Conservation (phyloP, 2,113 vertebrate species). For the Cyanoderma ruficeps region DNA sequence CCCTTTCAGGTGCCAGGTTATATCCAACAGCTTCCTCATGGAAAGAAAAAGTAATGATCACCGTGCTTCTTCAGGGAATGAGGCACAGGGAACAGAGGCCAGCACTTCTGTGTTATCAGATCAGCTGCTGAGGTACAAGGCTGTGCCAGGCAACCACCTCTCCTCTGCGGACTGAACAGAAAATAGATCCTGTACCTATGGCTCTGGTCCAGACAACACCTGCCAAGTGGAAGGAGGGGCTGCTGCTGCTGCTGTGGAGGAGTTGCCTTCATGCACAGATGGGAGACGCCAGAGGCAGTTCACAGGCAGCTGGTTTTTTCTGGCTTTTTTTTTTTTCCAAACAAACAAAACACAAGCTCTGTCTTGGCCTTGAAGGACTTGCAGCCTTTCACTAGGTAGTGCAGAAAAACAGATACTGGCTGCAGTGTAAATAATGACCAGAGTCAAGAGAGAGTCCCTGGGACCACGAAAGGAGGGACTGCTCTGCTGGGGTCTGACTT, state of each 20-base stretch:
- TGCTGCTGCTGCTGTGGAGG: not conserved
- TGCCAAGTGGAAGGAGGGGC: not conserved
- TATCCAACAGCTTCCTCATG: not conserved
- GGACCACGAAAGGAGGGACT: not conserved
- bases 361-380: not conserved
- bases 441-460: not conserved
- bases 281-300: not conserved
- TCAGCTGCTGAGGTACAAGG: not conserved
- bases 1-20: not conserved
- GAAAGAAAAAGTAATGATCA: not conserved
- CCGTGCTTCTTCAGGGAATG: not conserved
- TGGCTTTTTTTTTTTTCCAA: not conserved
- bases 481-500: not conserved
- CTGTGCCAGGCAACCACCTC: not conserved
- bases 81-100: not conserved
- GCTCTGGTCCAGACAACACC: not conserved
- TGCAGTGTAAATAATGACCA: not conserved
- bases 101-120: not conserved
- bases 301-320: not conserved
- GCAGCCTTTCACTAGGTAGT: not conserved
- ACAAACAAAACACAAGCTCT: not conserved
- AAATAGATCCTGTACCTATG: not conserved
- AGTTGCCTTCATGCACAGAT: not conserved
- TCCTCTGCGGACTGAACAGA: not conserved
- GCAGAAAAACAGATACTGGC: not conserved